phyloP scores from a whole-genome alignment of 2,113 vertebrate genomes.

The Rhodinocichla rosea region DNA sequence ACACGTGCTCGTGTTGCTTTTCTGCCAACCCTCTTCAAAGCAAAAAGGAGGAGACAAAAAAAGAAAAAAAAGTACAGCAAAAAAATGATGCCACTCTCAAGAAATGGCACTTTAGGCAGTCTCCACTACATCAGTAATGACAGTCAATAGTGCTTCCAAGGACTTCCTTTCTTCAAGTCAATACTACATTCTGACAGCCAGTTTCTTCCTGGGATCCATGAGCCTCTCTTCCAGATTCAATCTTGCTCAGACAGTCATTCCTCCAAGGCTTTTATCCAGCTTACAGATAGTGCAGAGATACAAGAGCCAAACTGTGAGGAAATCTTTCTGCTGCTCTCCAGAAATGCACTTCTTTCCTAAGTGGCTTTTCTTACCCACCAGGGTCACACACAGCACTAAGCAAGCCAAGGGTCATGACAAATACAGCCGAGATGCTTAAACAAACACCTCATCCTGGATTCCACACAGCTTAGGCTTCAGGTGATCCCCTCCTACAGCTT shows the following conservation, averaged over 20 bases:
- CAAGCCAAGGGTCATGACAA: neutral
- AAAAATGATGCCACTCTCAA: constrained; percentile 43
- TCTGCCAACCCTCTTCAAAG: neutral
- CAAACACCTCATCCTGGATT: neutral
- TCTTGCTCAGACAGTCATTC: constrained; percentile 50
- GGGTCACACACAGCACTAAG: neutral
- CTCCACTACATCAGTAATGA: constrained; percentile 56
- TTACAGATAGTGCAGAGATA: neutral
- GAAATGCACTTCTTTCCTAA: neutral
- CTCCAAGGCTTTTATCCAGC: constrained; percentile 39
- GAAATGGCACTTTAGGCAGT: constrained; percentile 45
- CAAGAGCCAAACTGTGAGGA: neutral
- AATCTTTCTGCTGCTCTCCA: neutral
- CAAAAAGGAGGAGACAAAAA: neutral
- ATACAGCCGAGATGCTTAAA: constrained; percentile 18
- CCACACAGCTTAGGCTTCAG: neutral
- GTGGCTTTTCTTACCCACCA: neutral
- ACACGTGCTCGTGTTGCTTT: neutral
- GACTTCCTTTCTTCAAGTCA: constrained; percentile 47
- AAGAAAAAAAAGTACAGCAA: neutral
- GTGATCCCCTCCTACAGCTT: neutral
- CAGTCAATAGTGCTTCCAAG: constrained; percentile 58
- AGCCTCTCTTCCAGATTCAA: constrained; percentile 51
- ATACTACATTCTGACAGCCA: constrained; percentile 55
- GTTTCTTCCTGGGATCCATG: constrained; percentile 57